phyloP scores from a whole-genome alignment of 1,140 invertebrate species.

The Macrobrachium nipponense region DNA sequence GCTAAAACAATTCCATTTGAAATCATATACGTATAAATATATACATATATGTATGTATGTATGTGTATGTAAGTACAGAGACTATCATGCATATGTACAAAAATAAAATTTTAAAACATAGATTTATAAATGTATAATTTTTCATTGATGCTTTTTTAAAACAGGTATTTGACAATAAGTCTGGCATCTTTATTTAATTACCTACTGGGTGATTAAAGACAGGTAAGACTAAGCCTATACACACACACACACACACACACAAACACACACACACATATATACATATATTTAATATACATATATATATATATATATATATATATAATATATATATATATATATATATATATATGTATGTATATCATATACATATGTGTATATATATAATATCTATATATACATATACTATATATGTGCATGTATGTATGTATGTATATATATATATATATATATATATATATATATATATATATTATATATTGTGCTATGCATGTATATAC shows the following conservation, averaged over 20 bases:
- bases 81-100: no score
- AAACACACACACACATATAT: no score
- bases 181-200: no score
- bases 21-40: neutral
- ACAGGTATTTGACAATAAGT: no score
- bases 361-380: neutral
- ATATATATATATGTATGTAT: neutral
- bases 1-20: no score
- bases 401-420: neutral
- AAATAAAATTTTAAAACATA: no score
- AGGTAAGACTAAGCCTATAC: no score
- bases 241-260: no score
- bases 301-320: conserved; percentile 10
- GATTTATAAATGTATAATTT: no score
- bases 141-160: no score
- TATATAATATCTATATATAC: neutral
- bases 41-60: neutral
- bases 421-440: neutral
- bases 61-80: neutral
- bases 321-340: conserved; percentile 7
- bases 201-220: no score
- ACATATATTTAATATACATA: neutral
- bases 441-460: neutral
- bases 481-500: neutral
- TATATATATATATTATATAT: no score